phyloP scores from a whole-genome alignment of 2,797 vertebrate species.

The Danionella dracula region DNA sequence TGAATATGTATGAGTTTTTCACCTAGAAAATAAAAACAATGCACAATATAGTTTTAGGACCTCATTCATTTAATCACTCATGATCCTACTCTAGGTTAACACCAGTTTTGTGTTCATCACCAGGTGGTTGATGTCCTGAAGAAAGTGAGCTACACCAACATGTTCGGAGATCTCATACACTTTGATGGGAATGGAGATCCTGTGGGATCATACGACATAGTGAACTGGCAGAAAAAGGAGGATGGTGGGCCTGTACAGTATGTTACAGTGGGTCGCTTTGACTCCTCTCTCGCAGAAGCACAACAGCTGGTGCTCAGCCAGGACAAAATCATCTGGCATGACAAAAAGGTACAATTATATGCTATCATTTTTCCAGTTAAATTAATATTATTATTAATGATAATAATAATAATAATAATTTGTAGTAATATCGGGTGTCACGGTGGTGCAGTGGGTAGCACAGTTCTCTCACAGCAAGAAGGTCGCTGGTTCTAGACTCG shows the following conservation, averaged over 20 bases:
- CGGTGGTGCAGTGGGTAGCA: too few relatives aligned
- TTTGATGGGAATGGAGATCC: constrained; percentile 53
- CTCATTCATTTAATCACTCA: too few relatives aligned
- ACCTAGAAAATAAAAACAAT: too few relatives aligned
- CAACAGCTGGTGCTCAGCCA: constrained; percentile 45
- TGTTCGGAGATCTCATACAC: constrained; percentile 46
- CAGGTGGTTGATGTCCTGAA: constrained; percentile 51
- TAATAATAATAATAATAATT: too few relatives aligned
- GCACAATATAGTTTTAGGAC: too few relatives aligned
- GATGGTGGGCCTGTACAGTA: constrained; percentile 33
- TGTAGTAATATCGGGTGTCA: too few relatives aligned
- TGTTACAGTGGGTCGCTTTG: constrained; percentile 50
- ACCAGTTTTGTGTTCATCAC: not conserved
- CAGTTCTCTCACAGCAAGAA: too few relatives aligned
- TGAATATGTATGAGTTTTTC: too few relatives aligned
- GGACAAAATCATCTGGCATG: constrained; percentile 46
- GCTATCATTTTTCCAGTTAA: too few relatives aligned
- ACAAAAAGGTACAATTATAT: constrained; percentile 32
- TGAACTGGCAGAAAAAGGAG: constrained; percentile 52
- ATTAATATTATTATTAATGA: too few relatives aligned
- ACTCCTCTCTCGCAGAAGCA: constrained; percentile 41
- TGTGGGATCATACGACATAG: constrained; percentile 50
- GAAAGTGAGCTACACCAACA: constrained; percentile 48
- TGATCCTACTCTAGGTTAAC: too few relatives aligned
- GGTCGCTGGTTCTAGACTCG: too few relatives aligned